Evolutionary conservation across 2,888 invertebrate genomes (phyloP), one percentile per base, ranked within the genome.

Genomic region (Stegana nigrithorax): DNA sequence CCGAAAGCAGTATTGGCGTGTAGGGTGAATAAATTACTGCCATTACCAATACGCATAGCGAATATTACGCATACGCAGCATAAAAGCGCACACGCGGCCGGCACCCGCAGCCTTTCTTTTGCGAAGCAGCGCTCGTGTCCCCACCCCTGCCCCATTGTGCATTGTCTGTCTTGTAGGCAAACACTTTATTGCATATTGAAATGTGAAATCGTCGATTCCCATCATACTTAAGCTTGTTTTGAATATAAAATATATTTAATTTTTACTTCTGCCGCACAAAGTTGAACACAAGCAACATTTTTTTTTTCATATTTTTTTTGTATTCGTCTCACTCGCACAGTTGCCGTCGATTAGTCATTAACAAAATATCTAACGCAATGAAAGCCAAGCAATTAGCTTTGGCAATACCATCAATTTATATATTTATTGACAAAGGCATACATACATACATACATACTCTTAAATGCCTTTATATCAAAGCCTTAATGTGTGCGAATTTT

Each of bases 141-240:
- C 39, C 39, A 14, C 17, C 5, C 6, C 6, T 17, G 32, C 39
- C 39, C 2, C 14, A 39, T 14, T 39, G 39, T 39, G n/a, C 39
- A 39, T n/a, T 14, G 39, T 4, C 39, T 39, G 5, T 32, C 32
- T 32, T n/a, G 5, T 32, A 32, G 5, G 17, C n/a, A n/a, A 39
- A 39, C 17, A 39, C 14, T 39, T 39, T 39, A 4, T 4, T 39
- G 14, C n/a, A 55, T 55, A 36, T 32, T 55, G 53, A 55, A 36
- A 55, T 78, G 76, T 76, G 75, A 75, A 75, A 75, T 78, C 75
- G 78, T 73, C 74, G 72, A 75, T 75, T 75, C 76, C 75, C 78
- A 75, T 78, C 74, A 75, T 75, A 70, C 71, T 78, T 75, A 78
- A 71, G 74, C 62, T 51, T 36, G 36, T 23, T 55, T 55, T 57